Percentiles rank a stretch among this genome's conserved stretches.
phyloP scores from a whole-genome alignment of 1,140 invertebrate genomes.

The Chelonus insularis region DNA sequence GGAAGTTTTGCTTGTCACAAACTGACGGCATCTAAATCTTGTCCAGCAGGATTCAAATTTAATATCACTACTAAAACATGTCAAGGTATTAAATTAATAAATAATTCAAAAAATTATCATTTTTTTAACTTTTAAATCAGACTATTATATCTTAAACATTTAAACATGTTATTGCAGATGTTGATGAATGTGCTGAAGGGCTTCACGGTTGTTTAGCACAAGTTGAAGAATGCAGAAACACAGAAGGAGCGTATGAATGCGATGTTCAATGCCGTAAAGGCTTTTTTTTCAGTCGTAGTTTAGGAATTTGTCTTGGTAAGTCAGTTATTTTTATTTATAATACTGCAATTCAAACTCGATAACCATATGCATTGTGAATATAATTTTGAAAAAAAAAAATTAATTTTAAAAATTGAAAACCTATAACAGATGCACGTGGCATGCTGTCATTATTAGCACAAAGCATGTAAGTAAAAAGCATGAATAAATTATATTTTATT shows the following conservation, averaged over 20 bases:
- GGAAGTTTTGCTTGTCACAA: slow-evolving; percentile 70
- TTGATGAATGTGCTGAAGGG: slow-evolving; percentile 62
- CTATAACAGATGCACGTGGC: slow-evolving; percentile 11
- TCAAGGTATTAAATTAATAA: slow-evolving; percentile 57
- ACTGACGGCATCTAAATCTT: slow-evolving; percentile 58
- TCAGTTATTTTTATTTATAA: too few species aligned
- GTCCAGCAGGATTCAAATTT: slow-evolving; percentile 71
- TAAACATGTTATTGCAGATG: slow-evolving; percentile 50
- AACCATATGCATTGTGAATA: too few species aligned
- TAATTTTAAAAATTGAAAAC: not conserved
- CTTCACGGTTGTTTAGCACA: slow-evolving; percentile 51
- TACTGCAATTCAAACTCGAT: too few species aligned
- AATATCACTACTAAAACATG: slow-evolving; percentile 61
- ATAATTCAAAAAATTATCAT: not conserved
- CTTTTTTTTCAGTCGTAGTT: slow-evolving; percentile 63
- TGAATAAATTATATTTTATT: not conserved
- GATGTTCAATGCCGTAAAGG: slow-evolving; percentile 67
- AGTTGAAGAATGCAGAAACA: slow-evolving; percentile 61
- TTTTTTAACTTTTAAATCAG: not conserved
- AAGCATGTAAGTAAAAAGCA: slow-evolving; percentile 28
- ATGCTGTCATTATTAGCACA: slow-evolving; percentile 8
- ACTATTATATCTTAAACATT: not conserved
- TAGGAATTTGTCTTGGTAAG: slow-evolving; percentile 60
- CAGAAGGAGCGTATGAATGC: slow-evolving; percentile 62
- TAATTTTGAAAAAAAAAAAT: not conserved